Percentiles rank a stretch among this genome's conserved stretches.
These are phyloP conservation scores for Agonum fuliginosum DNA, from an alignment of 2,888 invertebrate genomes.

Conservation along the genomic window DNA sequence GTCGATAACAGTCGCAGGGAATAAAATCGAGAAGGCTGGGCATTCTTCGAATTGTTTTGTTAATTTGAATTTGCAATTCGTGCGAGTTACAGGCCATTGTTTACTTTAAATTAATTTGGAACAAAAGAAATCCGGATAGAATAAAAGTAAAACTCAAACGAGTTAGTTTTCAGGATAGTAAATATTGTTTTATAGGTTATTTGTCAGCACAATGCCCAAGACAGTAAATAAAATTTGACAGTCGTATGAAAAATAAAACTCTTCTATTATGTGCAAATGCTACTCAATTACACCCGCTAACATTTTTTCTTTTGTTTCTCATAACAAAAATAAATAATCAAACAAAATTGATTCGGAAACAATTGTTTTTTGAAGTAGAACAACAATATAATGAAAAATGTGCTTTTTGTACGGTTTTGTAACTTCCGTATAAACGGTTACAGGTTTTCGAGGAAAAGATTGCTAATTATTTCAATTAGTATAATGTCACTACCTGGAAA, in stretches of 20 bases:
- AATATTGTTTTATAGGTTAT: not conserved
- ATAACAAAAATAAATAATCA: constrained; percentile 3
- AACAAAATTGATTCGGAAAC: not conserved
- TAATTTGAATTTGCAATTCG: constrained; percentile 29
- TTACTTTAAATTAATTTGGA: not conserved
- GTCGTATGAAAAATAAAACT: not conserved
- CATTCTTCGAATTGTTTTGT: constrained; percentile 4
- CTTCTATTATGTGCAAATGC: constrained; percentile 40
- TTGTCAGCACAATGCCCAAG: not conserved
- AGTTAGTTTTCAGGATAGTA: too few relatives aligned
- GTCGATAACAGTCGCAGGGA: not conserved
- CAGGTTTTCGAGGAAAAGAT: not conserved
- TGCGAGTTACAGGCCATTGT: not conserved
- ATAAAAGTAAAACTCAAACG: not conserved
- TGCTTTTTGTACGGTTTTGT: not conserved
- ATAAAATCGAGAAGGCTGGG: not conserved
- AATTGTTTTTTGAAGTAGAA: not conserved
- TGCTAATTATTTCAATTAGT: constrained; percentile 11
- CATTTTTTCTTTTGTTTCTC: constrained; percentile 30
- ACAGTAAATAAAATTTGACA: not conserved
- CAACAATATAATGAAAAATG: not conserved
- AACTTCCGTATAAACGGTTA: not conserved
- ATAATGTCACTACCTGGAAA: not conserved
- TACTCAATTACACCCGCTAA: not conserved
- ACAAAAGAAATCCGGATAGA: not conserved